Conservation (phyloP, 2,113 vertebrate species). For the Pangasianodon gigas region DNA sequence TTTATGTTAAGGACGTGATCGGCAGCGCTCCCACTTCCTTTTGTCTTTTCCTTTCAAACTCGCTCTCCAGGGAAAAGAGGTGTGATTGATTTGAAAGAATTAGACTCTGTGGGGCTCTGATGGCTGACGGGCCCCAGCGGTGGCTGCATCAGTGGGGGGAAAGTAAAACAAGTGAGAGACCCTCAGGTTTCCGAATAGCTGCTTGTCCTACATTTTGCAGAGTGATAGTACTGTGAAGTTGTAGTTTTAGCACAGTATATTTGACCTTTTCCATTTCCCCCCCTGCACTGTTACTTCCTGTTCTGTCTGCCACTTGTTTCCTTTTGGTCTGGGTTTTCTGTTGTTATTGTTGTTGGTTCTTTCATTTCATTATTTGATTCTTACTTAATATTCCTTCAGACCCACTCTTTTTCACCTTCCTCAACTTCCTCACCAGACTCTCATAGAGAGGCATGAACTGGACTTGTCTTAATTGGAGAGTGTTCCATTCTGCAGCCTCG, state of each 20-base stretch:
- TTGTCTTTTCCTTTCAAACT: constrained; percentile 10
- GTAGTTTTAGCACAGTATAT: neutral
- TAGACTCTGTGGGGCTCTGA: neutral
- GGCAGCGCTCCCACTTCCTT: neutral
- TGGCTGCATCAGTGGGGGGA: neutral
- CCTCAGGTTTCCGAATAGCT: constrained; percentile 18
- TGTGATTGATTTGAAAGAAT: constrained; percentile 30
- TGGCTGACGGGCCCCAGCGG: neutral
- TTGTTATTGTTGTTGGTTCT: neutral
- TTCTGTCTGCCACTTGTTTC: neutral
- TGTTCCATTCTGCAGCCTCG: neutral
- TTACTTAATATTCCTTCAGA: neutral
- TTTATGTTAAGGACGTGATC: neutral
- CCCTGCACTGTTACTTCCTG: neutral
- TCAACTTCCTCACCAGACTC: neutral
- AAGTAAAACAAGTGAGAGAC: constrained; percentile 17
- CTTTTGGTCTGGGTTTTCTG: neutral
- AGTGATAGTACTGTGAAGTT: neutral
- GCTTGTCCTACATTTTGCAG: neutral
- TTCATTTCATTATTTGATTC: neutral
- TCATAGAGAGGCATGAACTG: constrained; percentile 20
- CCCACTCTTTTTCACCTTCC: neutral
- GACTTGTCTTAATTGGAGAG: constrained; percentile 20
- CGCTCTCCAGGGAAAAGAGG: constrained; percentile 3
- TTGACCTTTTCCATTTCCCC: neutral